Evolutionary conservation across 2,888 invertebrate genomes (phyloP).

Genomic region (Pomacea canaliculata): DNA sequence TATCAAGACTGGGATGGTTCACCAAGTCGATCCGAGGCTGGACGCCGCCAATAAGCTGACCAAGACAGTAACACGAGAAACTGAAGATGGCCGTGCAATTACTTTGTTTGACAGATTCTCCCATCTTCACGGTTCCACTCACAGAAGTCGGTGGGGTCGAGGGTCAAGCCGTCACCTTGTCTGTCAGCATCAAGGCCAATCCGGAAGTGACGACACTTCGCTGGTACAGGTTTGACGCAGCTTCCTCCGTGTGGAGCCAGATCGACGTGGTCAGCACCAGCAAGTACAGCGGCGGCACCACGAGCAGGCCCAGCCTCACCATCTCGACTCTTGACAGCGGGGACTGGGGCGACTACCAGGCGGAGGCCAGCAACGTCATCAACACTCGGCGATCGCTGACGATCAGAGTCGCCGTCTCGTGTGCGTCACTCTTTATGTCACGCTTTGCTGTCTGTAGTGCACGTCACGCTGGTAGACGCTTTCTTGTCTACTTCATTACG

Average conservation of each 20-base stretch:
- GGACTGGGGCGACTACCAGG: not conserved
- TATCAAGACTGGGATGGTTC: too few relatives aligned
- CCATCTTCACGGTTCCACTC: not conserved
- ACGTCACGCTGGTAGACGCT: too few relatives aligned
- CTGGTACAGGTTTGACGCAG: not conserved
- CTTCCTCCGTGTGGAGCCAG: not conserved
- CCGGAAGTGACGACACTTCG: not conserved
- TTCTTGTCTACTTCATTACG: too few relatives aligned
- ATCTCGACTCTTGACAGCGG: not conserved
- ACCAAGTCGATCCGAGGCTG: too few relatives aligned
- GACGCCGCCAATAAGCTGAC: too few relatives aligned
- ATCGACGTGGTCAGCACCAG: not conserved
- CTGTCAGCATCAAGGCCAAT: not conserved
- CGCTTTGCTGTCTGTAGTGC: too few relatives aligned
- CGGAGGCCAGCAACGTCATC: not conserved
- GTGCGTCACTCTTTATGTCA: not conserved
- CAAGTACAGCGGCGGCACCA: not conserved
- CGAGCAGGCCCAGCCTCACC: not conserved
- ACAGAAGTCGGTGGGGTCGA: not conserved
- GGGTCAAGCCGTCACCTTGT: not conserved
- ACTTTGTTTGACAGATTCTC: not conserved
- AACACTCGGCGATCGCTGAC: not conserved
- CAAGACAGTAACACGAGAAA: too few relatives aligned
- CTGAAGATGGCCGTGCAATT: too few relatives aligned
- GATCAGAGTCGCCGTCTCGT: not conserved